A percentile compares a stretch with the other conserved stretches of the same genome.
Conservation (phyloP, 2,113 vertebrate species). For the Taurulus bubalis region DNA sequence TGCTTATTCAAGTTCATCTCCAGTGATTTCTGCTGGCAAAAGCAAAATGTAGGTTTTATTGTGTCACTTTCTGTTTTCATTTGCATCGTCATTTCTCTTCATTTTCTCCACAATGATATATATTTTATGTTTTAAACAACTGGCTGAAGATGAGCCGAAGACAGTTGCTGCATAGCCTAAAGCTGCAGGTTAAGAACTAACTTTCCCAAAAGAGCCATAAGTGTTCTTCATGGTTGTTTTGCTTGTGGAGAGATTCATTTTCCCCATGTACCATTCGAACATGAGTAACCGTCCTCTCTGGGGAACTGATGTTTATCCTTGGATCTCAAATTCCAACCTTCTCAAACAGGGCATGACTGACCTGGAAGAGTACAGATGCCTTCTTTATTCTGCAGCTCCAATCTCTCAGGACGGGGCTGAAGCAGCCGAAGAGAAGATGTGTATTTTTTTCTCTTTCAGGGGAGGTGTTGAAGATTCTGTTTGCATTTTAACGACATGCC, state of each 20-base stretch:
- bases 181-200: constrained; percentile 70
- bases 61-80: constrained; percentile 28
- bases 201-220: constrained; percentile 60
- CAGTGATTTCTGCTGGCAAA: constrained; percentile 17
- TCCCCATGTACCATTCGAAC: constrained; percentile 72
- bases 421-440: constrained; percentile 87
- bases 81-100: constrained; percentile 43
- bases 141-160: constrained; percentile 17
- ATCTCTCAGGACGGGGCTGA: constrained; percentile 82
- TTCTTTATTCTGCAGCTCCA: constrained; percentile 77
- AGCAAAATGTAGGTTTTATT: background rate
- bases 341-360: constrained; percentile 81
- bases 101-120: constrained; percentile 9
- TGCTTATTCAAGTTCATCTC: constrained; percentile 34
- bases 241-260: constrained; percentile 76
- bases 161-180: constrained; percentile 30
- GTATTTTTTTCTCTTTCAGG: constrained; percentile 67
- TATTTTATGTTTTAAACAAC: constrained; percentile 37
- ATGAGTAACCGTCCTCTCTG: constrained; percentile 72
- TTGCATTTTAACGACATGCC: constrained; percentile 91
- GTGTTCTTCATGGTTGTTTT: constrained; percentile 70
- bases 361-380: constrained; percentile 82
- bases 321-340: constrained; percentile 83
- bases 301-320: constrained; percentile 83
- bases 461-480: constrained; percentile 88